Evolutionary conservation across 1,140 invertebrate genomes (phyloP), one percentile per base, ranked within the genome.

Genomic region (Calephelis nemesis): DNA sequence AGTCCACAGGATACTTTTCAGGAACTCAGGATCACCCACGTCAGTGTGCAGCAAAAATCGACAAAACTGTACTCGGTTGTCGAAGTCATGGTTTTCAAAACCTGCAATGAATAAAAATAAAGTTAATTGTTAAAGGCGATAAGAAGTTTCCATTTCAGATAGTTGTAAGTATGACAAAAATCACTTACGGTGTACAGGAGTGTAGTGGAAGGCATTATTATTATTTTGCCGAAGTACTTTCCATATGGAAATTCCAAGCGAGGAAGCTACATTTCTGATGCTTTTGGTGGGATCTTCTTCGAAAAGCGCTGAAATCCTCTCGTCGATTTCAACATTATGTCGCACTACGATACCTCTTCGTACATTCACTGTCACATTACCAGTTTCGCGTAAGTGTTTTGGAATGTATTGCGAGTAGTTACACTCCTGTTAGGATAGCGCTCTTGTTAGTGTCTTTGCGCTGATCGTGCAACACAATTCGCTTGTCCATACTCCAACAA

Each of bases 21-120:
- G 52, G 52, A 65, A 65, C 12, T 52, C 8, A 13, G 48, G 30
- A 42, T 52, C 64, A 50, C 54, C 64, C 64, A 65, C 39, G 52
- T 65, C 49, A 40, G 19, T 50, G 19, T 65, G 19, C 13, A 54
- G 40, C 49, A 65, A 49, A 52, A 65, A 65, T 4, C 64, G 5
- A 40, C 49, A 65, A 52, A 52, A 65, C 13, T 11, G 48, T 15
- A 65, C 39, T 52, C 64, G 19, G 52, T 49, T 65, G 10, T 52
- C 64, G 52, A 52, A 52, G 40, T 65, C 64, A 42, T 40, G 48
- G n/a, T 65, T 48, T 40, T 65, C 39, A 12, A 54, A 49, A 42
- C 62, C 45, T 63, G 62, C 15, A 45, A 45, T 39, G 45, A 63
- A 47, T 63, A 47, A 63, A 63, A 63, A 63, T 42, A 42, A 1